Conservation (phyloP, 1,140 invertebrate genomes). For the Physella acuta region DNA sequence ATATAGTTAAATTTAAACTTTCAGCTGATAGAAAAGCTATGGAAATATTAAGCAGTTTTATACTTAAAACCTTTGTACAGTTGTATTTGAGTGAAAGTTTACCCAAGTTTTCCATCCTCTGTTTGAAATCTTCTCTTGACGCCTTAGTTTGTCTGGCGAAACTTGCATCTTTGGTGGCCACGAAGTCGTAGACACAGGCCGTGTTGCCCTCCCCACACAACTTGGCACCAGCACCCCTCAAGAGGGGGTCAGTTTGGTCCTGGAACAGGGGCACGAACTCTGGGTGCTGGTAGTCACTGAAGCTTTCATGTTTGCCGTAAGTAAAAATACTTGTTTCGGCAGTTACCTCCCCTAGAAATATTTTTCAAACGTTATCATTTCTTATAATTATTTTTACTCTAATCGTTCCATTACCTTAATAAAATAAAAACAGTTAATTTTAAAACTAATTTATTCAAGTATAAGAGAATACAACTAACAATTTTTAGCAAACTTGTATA, state of each 20-base stretch:
- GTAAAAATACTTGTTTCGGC: constrained; percentile 24
- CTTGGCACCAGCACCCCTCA: constrained; percentile 7
- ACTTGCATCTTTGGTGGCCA: constrained; percentile 31
- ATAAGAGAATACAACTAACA: constrained; percentile 24
- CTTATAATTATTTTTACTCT: not conserved
- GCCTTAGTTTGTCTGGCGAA: constrained; percentile 26
- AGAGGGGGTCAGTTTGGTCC: constrained; percentile 22
- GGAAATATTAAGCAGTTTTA: too few species aligned
- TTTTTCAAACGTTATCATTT: not conserved
- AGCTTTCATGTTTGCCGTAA: constrained; percentile 25
- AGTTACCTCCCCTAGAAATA: constrained; percentile 30
- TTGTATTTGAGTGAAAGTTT: not conserved
- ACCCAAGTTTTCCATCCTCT: not conserved
- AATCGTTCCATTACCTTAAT: not conserved
- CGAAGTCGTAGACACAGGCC: constrained; percentile 33
- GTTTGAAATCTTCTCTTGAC: not conserved
- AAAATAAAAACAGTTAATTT: not conserved
- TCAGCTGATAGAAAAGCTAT: too few species aligned
- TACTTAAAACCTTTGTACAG: too few species aligned
- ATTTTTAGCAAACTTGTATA: constrained; percentile 26
- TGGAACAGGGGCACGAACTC: constrained; percentile 15
- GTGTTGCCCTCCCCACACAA: constrained; percentile 19
- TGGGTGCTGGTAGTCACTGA: constrained; percentile 26
- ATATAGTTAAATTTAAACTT: too few species aligned
- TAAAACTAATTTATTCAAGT: not conserved